Percentiles rank a stretch among this genome's conserved stretches.
Conservation (phyloP, 2,113 vertebrate species). For the Austrofundulus limnaeus region DNA sequence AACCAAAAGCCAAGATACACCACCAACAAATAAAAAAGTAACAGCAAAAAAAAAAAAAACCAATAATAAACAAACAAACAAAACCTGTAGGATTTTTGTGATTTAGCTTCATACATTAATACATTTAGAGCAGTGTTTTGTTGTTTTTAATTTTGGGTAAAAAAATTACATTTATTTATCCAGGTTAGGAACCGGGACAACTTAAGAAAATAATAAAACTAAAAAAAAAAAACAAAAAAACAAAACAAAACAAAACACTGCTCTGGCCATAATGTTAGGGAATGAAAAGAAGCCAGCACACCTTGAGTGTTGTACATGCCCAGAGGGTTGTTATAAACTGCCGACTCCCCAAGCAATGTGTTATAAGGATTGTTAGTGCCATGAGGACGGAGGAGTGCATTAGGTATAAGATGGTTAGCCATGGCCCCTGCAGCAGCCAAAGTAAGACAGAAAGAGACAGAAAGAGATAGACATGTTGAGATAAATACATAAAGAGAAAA, state of each 20-base stretch:
- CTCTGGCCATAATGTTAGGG: constrained; percentile 60
- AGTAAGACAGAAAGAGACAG: constrained; percentile 85
- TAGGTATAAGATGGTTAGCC: constrained; percentile 99
- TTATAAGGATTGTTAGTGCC: constrained; percentile 99
- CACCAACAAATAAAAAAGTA: constrained; percentile 37
- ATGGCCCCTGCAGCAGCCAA: constrained; percentile 98
- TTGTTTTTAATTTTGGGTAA: constrained; percentile 10
- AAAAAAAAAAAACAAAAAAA: constrained; percentile 49
- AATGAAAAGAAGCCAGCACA: constrained; percentile 89
- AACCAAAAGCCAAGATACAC: constrained; percentile 58
- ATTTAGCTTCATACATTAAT: constrained; percentile 39
- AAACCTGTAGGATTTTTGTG: constrained; percentile 47
- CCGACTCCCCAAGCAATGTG: constrained; percentile 99
- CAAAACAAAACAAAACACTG: constrained; percentile 51
- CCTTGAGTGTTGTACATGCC: constrained; percentile 99
- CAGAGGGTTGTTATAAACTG: constrained; percentile 99
- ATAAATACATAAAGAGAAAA: constrained; percentile 66
- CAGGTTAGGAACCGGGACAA: too few species aligned
- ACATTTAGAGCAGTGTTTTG: constrained; percentile 63
- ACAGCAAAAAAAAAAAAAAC: constrained; percentile 8
- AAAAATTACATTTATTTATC: too few species aligned
- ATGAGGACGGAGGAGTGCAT: constrained; percentile 99
- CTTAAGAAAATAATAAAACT: constrained; percentile 30
- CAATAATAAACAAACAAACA: constrained; percentile 12
- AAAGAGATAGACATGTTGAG: constrained; percentile 48